These are phyloP conservation scores for Xenopus borealis DNA, from an alignment of 2,113 vertebrate genomes.

Conservation along the genomic window DNA sequence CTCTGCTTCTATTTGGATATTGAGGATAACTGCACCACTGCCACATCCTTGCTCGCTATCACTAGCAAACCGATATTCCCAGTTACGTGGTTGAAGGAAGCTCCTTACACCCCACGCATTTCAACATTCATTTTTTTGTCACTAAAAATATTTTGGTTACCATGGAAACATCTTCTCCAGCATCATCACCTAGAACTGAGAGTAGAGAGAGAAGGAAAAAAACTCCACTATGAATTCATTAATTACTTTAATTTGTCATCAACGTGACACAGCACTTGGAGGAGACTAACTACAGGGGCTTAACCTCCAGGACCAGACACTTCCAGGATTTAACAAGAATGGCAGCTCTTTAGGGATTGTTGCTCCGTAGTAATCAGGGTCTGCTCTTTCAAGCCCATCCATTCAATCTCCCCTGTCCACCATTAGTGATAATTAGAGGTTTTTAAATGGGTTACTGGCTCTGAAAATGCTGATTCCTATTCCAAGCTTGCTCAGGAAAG, in stretches of 20 bases:
- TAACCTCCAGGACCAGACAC: conserved; percentile 11
- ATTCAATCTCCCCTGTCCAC: neutral
- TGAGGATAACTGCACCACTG: too few species aligned
- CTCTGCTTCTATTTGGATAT: too few species aligned
- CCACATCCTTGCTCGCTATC: too few species aligned
- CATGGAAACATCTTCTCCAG: conserved; percentile 35
- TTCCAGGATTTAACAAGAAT: neutral
- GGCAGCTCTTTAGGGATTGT: neutral
- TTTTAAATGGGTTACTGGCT: conserved; percentile 1
- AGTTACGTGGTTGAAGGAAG: conserved; percentile 18
- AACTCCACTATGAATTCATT: conserved; percentile 30
- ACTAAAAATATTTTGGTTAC: conserved; percentile 44
- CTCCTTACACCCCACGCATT: conserved; percentile 34
- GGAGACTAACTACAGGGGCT: neutral
- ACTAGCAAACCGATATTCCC: conserved; percentile 8
- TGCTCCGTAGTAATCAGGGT: conserved; percentile 2
- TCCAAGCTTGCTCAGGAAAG: neutral
- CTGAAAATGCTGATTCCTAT: neutral
- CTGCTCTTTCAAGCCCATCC: neutral
- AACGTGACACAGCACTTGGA: conserved; percentile 2
- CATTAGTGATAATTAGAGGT: conserved; percentile 12
- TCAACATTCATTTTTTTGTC: conserved; percentile 31
- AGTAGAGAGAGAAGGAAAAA: neutral
- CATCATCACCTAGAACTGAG: conserved; percentile 37
- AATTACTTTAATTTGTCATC: conserved; percentile 13